Evolutionary conservation across 2,888 invertebrate species (phyloP), one percentile per base, ranked within the genome.

Genomic region (Theodoxus fluviatilis): DNA sequence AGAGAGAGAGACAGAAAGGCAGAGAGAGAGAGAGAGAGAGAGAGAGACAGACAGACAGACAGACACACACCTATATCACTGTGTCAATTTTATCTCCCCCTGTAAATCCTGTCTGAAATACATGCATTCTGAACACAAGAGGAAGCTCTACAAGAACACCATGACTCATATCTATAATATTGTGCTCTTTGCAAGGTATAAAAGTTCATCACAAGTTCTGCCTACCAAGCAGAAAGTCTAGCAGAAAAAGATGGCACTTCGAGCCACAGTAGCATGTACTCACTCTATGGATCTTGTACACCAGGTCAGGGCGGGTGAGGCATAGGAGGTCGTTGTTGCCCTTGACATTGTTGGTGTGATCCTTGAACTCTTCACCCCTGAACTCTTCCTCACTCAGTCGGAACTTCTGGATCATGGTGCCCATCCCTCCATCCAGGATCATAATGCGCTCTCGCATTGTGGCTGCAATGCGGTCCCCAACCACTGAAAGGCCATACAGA

Each of bases 381-480:
- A 89, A 90, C 76, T 90, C 89, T 40, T 87, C 86, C 75, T 90
- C 90, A 57, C 87, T 87, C 68, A 90, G 82, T 63, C 83, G 80
- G 68, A 88, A 84, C 67, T 84, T 79, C 77, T 90, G 87, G 66
- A 90, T 90, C 90, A 90, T 90, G 4, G 90, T 90, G n/a, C 90
- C 90, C 90, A 90, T 90, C 9, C 89, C 90, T 40, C 90, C 90
- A 84, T 90, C 90, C 75, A 90, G 87, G 25, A 90, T 84, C 83
- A 90, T 84, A 69, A 90, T 89, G 37, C 89, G 81, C 69, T 88
- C 77, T 71, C 78, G 76, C 64, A 88, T 70, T 7, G 81, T 81
- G 2, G 67, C 67, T 12, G 73, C 73, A 38, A 83, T 73, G 63
- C 71, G 68, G 61, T 71, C 59, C 68, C 49, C 68, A 4, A 78